Evolutionary conservation across 1,140 invertebrate genomes (phyloP).

Genomic region (Globodera rostochiensis): DNA sequence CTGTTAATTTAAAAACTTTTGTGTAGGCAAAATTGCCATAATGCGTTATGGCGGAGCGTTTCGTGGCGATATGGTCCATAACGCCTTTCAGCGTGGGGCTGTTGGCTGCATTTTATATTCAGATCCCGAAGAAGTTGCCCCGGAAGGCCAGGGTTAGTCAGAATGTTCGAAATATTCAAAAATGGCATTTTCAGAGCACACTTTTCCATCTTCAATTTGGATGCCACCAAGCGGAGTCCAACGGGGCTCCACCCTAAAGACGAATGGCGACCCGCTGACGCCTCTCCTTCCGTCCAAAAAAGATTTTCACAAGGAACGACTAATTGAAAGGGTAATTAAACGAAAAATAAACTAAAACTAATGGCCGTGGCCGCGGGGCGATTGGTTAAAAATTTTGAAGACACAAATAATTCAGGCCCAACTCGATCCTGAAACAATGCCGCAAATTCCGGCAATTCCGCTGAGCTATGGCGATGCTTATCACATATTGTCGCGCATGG

Average conservation of each 20-base stretch:
- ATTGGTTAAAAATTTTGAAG: not conserved
- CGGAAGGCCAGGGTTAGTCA: slow-evolving; percentile 39
- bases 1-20: not conserved
- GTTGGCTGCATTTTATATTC: slow-evolving; percentile 61
- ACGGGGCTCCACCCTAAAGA: slow-evolving; percentile 19
- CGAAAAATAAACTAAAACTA: not conserved
- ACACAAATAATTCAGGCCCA: slow-evolving; percentile 17
- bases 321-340: slow-evolving; percentile 44
- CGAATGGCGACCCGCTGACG: slow-evolving; percentile 59
- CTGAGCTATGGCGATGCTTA: slow-evolving; percentile 60
- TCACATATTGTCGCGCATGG: slow-evolving; percentile 51
- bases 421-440: slow-evolving; percentile 32
- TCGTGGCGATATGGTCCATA: slow-evolving; percentile 56
- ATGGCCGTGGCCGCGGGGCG: no score
- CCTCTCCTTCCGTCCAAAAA: slow-evolving; percentile 57
- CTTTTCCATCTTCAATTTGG: slow-evolving; percentile 53
- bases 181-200: slow-evolving; percentile 32
- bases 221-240: slow-evolving; percentile 31
- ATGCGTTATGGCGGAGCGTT: slow-evolving; percentile 57
- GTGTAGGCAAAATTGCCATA: slow-evolving; percentile 57
- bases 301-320: slow-evolving; percentile 47
- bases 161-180: not conserved
- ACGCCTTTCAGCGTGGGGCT: slow-evolving; percentile 50
- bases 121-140: slow-evolving; percentile 58
- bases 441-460: slow-evolving; percentile 60